phyloP scores from a whole-genome alignment of 2,797 vertebrate species.

The Pseudocheirus occidentalis region DNA sequence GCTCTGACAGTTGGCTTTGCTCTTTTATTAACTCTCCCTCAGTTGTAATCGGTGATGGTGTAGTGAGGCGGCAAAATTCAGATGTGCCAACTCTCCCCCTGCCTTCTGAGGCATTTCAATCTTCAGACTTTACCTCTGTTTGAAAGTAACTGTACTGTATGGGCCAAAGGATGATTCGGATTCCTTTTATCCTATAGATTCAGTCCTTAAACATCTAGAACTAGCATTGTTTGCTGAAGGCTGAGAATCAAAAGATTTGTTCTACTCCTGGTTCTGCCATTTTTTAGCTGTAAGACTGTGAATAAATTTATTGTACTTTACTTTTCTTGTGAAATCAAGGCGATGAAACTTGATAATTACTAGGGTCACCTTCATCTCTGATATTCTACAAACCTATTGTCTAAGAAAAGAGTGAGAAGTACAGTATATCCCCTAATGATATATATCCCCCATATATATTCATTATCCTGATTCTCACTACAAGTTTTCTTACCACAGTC shows the following conservation, averaged over 20 bases:
- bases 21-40: constrained; percentile 96
- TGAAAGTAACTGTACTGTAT: background rate
- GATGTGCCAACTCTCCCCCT: constrained; percentile 88
- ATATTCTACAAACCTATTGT: background rate
- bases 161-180: background rate
- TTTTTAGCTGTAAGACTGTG: background rate
- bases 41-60: constrained; percentile 93
- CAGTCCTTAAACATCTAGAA: background rate
- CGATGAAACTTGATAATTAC: background rate
- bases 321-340: background rate
- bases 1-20: constrained; percentile 96
- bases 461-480: too few relatives aligned
- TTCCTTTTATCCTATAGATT: background rate
- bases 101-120: constrained; percentile 62
- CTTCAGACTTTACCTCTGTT: background rate
- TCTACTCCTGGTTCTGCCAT: background rate
- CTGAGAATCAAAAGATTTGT: background rate
- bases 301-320: background rate
- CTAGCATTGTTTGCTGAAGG: background rate
- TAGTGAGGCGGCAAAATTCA: constrained; percentile 94
- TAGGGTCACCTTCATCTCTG: background rate
- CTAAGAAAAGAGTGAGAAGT: background rate
- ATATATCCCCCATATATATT: too few relatives aligned
- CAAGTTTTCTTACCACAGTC: too few relatives aligned
- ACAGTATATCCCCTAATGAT: constrained; percentile 10